Conservation (phyloP, 2,888 invertebrate species). For the Belgica antarctica region DNA sequence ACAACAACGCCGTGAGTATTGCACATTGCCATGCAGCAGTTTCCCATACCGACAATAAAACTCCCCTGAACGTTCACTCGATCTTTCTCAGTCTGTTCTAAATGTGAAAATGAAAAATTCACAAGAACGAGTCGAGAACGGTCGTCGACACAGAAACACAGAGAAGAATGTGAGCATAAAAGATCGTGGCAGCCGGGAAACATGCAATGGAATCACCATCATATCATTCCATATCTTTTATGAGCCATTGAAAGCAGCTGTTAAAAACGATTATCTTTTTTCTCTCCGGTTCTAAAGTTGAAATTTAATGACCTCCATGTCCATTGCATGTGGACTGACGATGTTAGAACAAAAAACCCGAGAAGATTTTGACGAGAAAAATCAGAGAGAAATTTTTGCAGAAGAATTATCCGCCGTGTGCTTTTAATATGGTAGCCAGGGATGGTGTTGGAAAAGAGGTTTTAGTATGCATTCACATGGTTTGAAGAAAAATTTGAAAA, state of each 20-base stretch:
- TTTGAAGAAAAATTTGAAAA: background rate
- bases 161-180: background rate
- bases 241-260: constrained; percentile 42
- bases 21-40: too few relatives aligned
- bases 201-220: constrained; percentile 36
- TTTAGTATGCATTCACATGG: background rate
- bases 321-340: background rate
- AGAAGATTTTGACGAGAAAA: background rate
- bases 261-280: constrained; percentile 10
- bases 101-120: constrained; percentile 64
- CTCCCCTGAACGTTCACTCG: too few relatives aligned
- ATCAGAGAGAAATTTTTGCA: background rate
- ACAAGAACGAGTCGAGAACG: background rate
- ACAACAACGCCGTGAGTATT: constrained; percentile 81
- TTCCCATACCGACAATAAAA: background rate
- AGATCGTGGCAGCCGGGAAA: constrained; percentile 18
- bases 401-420: constrained; percentile 15
- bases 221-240: constrained; percentile 42
- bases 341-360: background rate
- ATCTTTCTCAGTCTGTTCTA: background rate
- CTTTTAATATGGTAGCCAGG: constrained; percentile 40
- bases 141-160: background rate
- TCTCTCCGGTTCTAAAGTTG: background rate
- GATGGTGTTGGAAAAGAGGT: too few relatives aligned
- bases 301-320: constrained; percentile 28